Percentiles rank a stretch among this genome's conserved stretches.
Conservation (phyloP, 2,113 vertebrate genomes). For the Gavialis gangeticus region DNA sequence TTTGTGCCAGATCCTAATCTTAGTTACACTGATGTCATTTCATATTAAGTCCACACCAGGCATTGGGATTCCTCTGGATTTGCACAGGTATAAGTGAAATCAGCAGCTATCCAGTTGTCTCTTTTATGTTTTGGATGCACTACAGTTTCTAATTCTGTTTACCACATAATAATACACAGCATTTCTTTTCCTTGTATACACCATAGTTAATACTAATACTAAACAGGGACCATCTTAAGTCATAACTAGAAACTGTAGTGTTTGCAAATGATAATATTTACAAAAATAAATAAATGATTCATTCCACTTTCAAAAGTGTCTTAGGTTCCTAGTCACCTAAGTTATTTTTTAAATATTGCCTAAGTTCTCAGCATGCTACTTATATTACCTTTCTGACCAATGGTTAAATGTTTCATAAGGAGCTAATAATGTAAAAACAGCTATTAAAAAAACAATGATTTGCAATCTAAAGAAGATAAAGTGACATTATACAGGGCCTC, state of each 20-base stretch:
- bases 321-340: neutral
- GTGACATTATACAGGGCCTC: accelerated
- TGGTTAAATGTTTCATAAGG: accelerated
- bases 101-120: neutral
- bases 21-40: neutral
- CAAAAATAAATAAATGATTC: neutral
- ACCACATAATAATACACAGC: accelerated
- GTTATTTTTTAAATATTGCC: neutral
- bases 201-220: neutral
- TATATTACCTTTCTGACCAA: accelerated
- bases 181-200: neutral
- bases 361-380: accelerated
- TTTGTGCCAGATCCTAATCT: neutral
- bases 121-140: neutral
- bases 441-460: neutral
- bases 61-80: neutral
- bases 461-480: neutral
- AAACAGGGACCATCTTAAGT: neutral
- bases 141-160: accelerated
- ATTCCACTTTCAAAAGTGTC: neutral
- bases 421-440: neutral
- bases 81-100: neutral
- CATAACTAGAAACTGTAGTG: neutral
- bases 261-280: neutral
- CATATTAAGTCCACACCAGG: neutral